A percentile compares a stretch with the other conserved stretches of the same genome.
Evolutionary conservation across 2,888 invertebrate genomes (phyloP).

Genomic region (Corythucha ciliata): DNA sequence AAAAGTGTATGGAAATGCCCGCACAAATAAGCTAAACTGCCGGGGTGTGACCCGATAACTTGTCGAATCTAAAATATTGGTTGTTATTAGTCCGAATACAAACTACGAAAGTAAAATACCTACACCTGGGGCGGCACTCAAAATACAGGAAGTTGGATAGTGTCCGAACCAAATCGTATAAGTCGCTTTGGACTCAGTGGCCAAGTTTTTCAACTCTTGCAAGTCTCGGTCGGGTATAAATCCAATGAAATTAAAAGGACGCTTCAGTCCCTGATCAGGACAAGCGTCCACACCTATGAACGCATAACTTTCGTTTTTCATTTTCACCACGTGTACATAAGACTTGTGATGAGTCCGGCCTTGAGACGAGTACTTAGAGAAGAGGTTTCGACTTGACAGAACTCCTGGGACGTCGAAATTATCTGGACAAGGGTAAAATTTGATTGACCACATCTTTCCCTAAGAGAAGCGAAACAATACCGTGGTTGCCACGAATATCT

Average conservation of each 20-base stretch:
- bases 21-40: conserved; percentile 69
- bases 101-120: not conserved
- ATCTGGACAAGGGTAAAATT: conserved; percentile 53
- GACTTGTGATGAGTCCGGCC: conserved; percentile 59
- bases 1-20: conserved; percentile 83
- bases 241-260: conserved; percentile 88
- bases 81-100: not conserved
- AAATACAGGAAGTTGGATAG: conserved; percentile 81
- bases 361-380: conserved; percentile 67
- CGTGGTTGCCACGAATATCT: conserved; percentile 87
- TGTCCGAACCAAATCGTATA: conserved; percentile 74
- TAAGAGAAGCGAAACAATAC: no score
- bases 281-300: conserved; percentile 83
- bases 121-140: conserved; percentile 38
- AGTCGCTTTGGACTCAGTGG: conserved; percentile 23
- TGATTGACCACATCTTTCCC: conserved; percentile 31
- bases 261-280: conserved; percentile 70
- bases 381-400: conserved; percentile 63
- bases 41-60: conserved; percentile 50
- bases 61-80: conserved; percentile 43
- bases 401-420: conserved; percentile 72
- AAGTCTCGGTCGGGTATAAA: conserved; percentile 38
- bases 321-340: conserved; percentile 55
- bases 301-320: conserved; percentile 54
- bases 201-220: conserved; percentile 26